A percentile compares a stretch with the other conserved stretches of the same genome.
Conservation (phyloP, 2,888 invertebrate genomes). For the Xylocampa areola region DNA sequence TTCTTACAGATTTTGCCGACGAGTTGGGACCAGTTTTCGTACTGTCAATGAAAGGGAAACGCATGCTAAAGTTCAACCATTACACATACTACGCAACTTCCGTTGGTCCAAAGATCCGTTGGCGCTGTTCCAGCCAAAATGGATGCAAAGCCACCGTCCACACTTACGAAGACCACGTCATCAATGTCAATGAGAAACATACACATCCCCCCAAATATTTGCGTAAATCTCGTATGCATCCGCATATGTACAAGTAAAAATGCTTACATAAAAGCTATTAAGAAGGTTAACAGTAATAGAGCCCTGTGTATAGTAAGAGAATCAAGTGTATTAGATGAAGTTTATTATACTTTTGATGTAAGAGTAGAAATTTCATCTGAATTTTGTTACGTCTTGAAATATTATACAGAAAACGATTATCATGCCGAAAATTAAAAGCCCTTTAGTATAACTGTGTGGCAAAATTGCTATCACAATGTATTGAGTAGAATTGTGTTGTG, state of each 20-base stretch:
- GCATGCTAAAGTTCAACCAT: constrained; percentile 50
- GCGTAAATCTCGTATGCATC: constrained; percentile 25
- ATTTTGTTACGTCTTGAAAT: too few species aligned
- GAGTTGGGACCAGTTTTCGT: constrained; percentile 38
- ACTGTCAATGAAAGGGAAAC: constrained; percentile 52
- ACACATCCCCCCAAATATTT: constrained; percentile 40
- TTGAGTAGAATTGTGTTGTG: too few species aligned
- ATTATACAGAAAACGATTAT: too few species aligned
- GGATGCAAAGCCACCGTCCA: constrained; percentile 48
- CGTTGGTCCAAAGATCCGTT: constrained; percentile 43
- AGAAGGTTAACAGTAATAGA: background rate
- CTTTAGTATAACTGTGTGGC: too few species aligned
- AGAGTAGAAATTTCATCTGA: too few species aligned
- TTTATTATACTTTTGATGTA: too few species aligned
- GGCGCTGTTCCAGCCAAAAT: constrained; percentile 54
- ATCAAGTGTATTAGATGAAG: too few species aligned
- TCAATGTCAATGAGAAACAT: constrained; percentile 36
- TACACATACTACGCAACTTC: constrained; percentile 55
- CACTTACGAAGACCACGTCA: constrained; percentile 42
- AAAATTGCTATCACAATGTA: too few species aligned
- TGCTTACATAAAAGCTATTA: background rate
- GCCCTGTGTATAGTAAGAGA: too few species aligned
- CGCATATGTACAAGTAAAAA: constrained; percentile 8
- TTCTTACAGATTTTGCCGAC: constrained; percentile 12
- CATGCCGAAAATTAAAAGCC: too few species aligned